Evolutionary conservation across 2,888 invertebrate species (phyloP).

Genomic region (Caenorhabditis auriculariae): DNA sequence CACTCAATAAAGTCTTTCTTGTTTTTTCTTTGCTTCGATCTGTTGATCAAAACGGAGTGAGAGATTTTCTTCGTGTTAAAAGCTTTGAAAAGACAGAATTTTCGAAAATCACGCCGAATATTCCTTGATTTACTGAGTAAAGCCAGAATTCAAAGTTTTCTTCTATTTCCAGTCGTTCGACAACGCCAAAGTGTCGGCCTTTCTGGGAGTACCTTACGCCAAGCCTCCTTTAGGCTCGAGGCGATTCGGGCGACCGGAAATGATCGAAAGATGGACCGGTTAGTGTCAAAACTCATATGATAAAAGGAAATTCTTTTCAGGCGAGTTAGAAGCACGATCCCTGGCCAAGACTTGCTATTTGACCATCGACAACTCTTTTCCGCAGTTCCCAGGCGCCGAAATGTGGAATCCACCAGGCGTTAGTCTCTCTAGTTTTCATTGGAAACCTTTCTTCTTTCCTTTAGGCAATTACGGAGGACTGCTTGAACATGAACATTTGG

Average conservation of each 20-base stretch:
- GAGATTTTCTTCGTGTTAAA: too few relatives aligned
- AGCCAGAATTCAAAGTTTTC: background rate
- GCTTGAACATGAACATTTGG: slow-evolving; percentile 89
- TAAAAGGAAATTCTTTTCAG: slow-evolving; percentile 12
- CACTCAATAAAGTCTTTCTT: background rate
- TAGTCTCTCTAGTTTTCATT: background rate
- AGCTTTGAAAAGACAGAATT: too few relatives aligned
- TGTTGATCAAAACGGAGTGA: too few relatives aligned
- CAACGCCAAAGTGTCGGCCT: slow-evolving; percentile 40
- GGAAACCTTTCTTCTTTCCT: slow-evolving; percentile 1
- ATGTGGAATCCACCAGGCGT: slow-evolving; percentile 96
- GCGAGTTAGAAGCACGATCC: slow-evolving; percentile 50
- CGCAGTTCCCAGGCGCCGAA: slow-evolving; percentile 73
- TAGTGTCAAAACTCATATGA: background rate
- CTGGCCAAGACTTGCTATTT: slow-evolving; percentile 52
- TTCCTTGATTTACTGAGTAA: background rate
- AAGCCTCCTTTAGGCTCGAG: slow-evolving; percentile 49
- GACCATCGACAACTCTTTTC: slow-evolving; percentile 57
- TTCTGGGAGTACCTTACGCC: slow-evolving; percentile 60
- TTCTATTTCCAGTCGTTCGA: slow-evolving; percentile 41
- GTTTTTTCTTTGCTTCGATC: background rate
- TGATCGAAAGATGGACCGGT: slow-evolving; percentile 41
- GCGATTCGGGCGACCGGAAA: slow-evolving; percentile 53
- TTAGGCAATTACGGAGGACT: slow-evolving; percentile 76
- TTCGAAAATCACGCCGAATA: too few relatives aligned